A percentile compares a stretch with the other conserved stretches of the same genome.
phyloP scores from a whole-genome alignment of 2,888 invertebrate species.

The Barypeithes pellucidus region DNA sequence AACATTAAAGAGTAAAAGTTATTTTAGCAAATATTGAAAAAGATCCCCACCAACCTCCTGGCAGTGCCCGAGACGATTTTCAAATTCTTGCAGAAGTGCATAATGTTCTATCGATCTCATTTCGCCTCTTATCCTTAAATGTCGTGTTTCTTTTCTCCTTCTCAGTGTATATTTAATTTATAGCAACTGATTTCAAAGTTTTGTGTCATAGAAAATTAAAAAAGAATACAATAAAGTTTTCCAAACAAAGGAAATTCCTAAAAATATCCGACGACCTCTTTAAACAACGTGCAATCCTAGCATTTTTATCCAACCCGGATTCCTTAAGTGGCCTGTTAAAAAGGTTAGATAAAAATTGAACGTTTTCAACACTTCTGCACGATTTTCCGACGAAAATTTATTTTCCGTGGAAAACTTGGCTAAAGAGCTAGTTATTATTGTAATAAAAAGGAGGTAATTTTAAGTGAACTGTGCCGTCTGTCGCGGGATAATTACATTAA shows the following conservation, averaged over 20 bases:
- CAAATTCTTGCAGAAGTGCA: too few relatives aligned
- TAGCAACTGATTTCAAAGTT: too few relatives aligned
- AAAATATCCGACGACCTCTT: constrained; percentile 12
- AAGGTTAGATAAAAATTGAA: constrained; percentile 16
- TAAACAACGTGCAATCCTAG: constrained; percentile 9
- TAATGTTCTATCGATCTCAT: too few relatives aligned
- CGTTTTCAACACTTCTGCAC: constrained; percentile 35
- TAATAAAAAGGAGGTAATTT: constrained; percentile 16
- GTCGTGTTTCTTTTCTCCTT: too few relatives aligned
- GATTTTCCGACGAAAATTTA: constrained; percentile 10
- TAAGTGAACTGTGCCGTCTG: neutral
- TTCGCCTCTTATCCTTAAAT: too few relatives aligned
- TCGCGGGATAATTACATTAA: neutral
- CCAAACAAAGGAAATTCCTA: neutral
- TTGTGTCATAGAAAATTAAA: too few relatives aligned
- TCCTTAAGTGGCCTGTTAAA: constrained; percentile 8
- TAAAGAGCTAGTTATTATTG: constrained; percentile 3
- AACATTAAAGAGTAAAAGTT: too few relatives aligned
- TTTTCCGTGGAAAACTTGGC: neutral
- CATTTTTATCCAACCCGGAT: neutral
- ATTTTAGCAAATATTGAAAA: too few relatives aligned
- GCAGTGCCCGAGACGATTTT: too few relatives aligned
- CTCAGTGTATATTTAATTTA: too few relatives aligned
- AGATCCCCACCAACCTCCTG: too few relatives aligned
- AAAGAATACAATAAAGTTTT: neutral